A percentile compares a stretch with the other conserved stretches of the same genome.
phyloP scores from a whole-genome alignment of 2,888 invertebrate species.

The Colostygia pectinataria region DNA sequence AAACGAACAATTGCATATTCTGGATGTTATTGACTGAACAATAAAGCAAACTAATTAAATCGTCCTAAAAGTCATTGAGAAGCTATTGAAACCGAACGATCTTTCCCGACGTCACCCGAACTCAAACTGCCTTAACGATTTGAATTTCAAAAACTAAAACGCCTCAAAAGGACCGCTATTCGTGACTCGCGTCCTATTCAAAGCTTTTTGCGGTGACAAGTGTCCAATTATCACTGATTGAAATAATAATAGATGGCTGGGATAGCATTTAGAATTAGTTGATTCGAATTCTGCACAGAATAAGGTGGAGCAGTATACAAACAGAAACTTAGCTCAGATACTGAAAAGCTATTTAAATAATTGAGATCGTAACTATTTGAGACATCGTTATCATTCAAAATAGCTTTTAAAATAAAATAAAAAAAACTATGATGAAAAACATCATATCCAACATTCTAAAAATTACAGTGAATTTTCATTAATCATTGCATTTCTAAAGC shows the following conservation, averaged over 20 bases:
- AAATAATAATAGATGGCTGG: conserved; percentile 70
- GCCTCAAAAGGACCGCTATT: conserved; percentile 57
- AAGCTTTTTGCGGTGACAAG: conserved; percentile 69
- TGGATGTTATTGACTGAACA: too few species aligned
- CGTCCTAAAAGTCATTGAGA: too few species aligned
- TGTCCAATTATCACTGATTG: conserved; percentile 77
- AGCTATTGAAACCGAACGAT: conserved; percentile 5
- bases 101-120: conserved; percentile 38
- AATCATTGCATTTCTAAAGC: too few species aligned
- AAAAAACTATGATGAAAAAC: too few species aligned
- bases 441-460: too few species aligned
- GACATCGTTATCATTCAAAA: too few species aligned
- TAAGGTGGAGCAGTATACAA: conserved; percentile 17
- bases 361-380: too few species aligned
- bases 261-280: conserved; percentile 62
- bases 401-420: too few species aligned
- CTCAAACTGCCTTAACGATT: conserved; percentile 42
- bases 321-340: not conserved
- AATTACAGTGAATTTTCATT: too few species aligned
- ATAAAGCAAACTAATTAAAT: too few species aligned
- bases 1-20: too few species aligned
- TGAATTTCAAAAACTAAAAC: conserved; percentile 57
- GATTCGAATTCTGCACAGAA: conserved; percentile 30
- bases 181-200: conserved; percentile 52
- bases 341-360: too few species aligned